Conservation (phyloP, 2,888 invertebrate species). For the Endotricha flammealis region DNA sequence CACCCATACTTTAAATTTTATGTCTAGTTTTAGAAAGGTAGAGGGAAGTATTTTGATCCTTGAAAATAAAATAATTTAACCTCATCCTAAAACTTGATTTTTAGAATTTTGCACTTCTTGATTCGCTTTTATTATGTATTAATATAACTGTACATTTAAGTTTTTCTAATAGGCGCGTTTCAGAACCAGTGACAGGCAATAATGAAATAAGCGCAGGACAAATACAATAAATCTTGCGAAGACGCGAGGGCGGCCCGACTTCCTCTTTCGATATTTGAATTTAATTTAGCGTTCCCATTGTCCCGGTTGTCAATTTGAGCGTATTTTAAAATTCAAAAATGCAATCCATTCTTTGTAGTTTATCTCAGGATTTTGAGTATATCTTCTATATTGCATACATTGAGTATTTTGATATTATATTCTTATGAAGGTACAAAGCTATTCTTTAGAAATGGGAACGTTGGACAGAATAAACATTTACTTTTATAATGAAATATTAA, state of each 20-base stretch:
- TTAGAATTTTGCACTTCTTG: background rate
- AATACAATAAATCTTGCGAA: conserved; percentile 76
- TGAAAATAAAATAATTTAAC: too few relatives aligned
- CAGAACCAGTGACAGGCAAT: conserved; percentile 58
- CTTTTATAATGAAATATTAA: too few relatives aligned
- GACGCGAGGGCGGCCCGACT: conserved; percentile 69
- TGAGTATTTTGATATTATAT: too few relatives aligned
- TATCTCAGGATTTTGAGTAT: background rate
- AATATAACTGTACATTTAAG: background rate
- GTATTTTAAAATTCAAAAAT: conserved; percentile 26
- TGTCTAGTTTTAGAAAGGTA: too few relatives aligned
- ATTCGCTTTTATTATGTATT: background rate
- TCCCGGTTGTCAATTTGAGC: conserved; percentile 56
- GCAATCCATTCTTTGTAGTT: background rate
- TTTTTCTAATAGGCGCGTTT: conserved; percentile 46
- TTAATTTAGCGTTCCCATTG: conserved; percentile 72
- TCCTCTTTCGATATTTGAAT: conserved; percentile 78
- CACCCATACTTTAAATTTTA: too few relatives aligned
- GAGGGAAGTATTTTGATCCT: too few relatives aligned
- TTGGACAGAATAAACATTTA: too few relatives aligned
- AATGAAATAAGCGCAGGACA: conserved; percentile 77
- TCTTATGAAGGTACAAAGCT: too few relatives aligned
- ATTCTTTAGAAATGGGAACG: too few relatives aligned
- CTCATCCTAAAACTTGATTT: background rate
- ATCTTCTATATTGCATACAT: too few relatives aligned